Conservation (phyloP, 37 sponge, comb jelly and placozoan species). For the Diacarnus erythraeanus region DNA sequence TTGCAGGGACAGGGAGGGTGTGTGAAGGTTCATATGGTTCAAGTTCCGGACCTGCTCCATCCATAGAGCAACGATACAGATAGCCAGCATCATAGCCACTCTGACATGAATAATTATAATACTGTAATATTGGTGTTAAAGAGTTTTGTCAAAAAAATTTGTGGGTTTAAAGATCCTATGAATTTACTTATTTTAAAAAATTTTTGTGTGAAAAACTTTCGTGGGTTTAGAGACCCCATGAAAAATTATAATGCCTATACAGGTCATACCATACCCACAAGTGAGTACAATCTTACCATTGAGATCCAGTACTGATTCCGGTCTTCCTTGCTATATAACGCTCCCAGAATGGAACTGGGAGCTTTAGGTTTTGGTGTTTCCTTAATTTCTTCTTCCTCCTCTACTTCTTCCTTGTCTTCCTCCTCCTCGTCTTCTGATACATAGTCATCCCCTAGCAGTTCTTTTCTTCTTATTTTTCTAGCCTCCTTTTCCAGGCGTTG, state of each 20-base stretch:
- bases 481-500: constrained; percentile 70
- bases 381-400: constrained; percentile 66
- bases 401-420: constrained; percentile 67
- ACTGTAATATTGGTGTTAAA: no score
- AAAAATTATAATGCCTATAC: no score
- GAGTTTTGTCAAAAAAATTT: no score
- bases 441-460: constrained; percentile 58
- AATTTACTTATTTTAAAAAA: no score
- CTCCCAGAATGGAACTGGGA: constrained; percentile 65
- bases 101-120: constrained; percentile 49
- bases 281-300: constrained; percentile 70
- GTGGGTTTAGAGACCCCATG: no score
- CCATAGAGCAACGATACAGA: constrained; percentile 86
- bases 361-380: constrained; percentile 60
- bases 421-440: constrained; percentile 70
- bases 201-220: no score
- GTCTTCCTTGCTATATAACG: constrained; percentile 40
- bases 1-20: constrained; percentile 57
- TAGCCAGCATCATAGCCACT: constrained; percentile 93
- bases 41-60: constrained; percentile 33
- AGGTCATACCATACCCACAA: no score
- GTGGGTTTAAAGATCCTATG: no score
- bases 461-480: constrained; percentile 34
- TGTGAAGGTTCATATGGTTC: constrained; percentile 51
- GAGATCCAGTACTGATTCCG: constrained; percentile 75